phyloP scores from a whole-genome alignment of 2,113 vertebrate species.

The Cyprichromis sp. region DNA sequence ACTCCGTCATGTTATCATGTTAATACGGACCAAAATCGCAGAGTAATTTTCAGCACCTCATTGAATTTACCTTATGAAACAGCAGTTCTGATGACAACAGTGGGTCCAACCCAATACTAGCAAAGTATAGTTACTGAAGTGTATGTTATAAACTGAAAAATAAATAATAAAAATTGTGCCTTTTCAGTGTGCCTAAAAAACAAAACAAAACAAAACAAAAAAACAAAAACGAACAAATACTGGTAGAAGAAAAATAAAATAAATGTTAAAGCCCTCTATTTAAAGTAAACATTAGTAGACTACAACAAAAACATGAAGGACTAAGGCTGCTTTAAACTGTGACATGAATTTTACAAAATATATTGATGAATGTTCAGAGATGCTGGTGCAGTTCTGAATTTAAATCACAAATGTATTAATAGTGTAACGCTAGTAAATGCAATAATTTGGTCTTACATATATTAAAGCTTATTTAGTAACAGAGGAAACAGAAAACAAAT shows the following conservation, averaged over 20 bases:
- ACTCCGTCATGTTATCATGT: not conserved
- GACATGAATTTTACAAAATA: not conserved
- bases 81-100: not conserved
- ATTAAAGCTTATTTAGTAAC: not conserved
- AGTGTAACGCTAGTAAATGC: not conserved
- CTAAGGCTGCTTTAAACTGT: not conserved
- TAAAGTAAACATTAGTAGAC: not conserved
- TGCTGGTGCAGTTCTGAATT: not conserved
- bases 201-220: not conserved
- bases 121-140: not conserved
- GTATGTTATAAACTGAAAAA: not conserved
- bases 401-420: not conserved
- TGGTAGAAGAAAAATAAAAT: not conserved
- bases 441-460: not conserved
- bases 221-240: not conserved
- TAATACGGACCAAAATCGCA: not conserved
- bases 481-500: not conserved
- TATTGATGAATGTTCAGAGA: not conserved
- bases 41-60: not conserved
- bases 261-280: not conserved
- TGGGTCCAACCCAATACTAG: not conserved
- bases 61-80: not conserved
- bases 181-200: not conserved
- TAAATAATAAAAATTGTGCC: not conserved
- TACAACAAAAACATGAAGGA: not conserved